Evolutionary conservation across 2,113 vertebrate species (phyloP).

Genomic region (Otocyon megalotis): DNA sequence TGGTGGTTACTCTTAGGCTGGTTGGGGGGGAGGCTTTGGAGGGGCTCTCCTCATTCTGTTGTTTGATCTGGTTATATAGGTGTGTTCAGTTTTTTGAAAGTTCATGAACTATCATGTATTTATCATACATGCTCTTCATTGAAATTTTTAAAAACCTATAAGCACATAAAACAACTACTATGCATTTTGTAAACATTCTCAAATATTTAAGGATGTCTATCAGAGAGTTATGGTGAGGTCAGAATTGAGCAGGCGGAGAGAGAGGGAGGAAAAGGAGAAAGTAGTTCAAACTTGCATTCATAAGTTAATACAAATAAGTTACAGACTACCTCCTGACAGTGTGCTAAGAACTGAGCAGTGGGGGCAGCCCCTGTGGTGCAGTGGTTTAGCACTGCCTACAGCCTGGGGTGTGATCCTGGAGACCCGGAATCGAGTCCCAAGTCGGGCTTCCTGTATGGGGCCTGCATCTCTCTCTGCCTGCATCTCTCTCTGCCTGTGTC

Average conservation of each 20-base stretch:
- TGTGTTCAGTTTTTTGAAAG: not conserved
- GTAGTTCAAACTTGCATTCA: not conserved
- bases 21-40: not conserved
- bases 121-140: not conserved
- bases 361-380: not conserved
- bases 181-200: not conserved
- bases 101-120: not conserved
- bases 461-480: too few relatives aligned
- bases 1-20: too few relatives aligned
- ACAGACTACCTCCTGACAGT: not conserved
- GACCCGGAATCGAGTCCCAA: too few relatives aligned
- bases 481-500: too few relatives aligned
- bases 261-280: not conserved
- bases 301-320: too few relatives aligned
- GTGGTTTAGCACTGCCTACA: too few relatives aligned
- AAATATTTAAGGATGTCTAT: not conserved
- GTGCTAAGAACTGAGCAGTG: not conserved
- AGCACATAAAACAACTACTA: not conserved
- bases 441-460: too few relatives aligned
- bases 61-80: not conserved
- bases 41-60: not conserved
- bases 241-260: not conserved
- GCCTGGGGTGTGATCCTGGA: too few relatives aligned
- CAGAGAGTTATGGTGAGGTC: not conserved
- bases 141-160: not conserved